Evolutionary conservation across 2,113 vertebrate genomes (phyloP).

Genomic region (Phocoena phocoena): DNA sequence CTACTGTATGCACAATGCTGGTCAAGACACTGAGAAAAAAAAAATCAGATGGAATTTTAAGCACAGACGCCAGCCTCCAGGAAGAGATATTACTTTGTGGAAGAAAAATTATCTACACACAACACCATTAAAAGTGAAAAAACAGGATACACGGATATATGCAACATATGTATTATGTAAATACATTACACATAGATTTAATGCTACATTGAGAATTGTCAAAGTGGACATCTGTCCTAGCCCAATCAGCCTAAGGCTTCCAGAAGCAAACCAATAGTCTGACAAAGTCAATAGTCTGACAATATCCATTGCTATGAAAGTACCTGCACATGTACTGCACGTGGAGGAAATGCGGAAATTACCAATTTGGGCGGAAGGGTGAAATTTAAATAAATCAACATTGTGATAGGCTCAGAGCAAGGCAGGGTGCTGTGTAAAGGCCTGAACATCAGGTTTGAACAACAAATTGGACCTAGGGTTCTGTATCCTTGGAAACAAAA

Average conservation of each 20-base stretch:
- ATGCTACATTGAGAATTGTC: neutral
- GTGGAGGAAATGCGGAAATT: neutral
- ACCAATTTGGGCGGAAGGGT: neutral
- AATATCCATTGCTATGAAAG: neutral
- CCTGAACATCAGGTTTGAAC: neutral
- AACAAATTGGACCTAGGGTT: neutral
- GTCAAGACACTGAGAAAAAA: neutral
- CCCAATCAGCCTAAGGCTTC: neutral
- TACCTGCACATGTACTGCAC: neutral
- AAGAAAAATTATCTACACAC: neutral
- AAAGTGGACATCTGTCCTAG: neutral
- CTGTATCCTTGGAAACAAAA: neutral
- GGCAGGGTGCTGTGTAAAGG: neutral
- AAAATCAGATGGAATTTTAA: neutral
- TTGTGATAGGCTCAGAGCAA: neutral
- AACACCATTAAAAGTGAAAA: slow-evolving; percentile 13
- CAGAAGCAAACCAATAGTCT: neutral
- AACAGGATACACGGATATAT: neutral
- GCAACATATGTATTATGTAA: neutral
- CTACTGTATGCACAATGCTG: neutral
- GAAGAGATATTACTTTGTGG: neutral
- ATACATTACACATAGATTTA: neutral
- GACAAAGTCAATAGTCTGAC: neutral
- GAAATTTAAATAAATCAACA: neutral
- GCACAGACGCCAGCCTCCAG: neutral